Conservation (phyloP, 2,888 invertebrate species). For the Caenorhabditis parvicauda region DNA sequence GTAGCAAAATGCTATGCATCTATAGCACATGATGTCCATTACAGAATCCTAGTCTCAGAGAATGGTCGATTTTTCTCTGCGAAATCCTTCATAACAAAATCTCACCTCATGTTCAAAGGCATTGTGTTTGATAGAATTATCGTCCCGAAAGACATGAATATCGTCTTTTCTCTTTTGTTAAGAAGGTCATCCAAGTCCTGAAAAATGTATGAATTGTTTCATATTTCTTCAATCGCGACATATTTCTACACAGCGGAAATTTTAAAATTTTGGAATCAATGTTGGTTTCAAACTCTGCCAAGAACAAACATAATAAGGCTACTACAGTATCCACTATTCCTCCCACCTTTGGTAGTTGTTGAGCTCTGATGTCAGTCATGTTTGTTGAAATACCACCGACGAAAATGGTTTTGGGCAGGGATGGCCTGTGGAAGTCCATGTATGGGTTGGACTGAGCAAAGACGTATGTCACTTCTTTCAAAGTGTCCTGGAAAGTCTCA, state of each 20-base stretch:
- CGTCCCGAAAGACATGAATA: conserved; percentile 21
- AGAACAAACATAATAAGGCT: no score
- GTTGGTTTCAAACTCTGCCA: no score
- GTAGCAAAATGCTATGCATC: no score
- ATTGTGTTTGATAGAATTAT: conserved; percentile 12
- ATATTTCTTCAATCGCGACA: no score
- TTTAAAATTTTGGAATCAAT: no score
- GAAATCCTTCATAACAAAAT: not conserved
- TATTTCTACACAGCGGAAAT: no score
- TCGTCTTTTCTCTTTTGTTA: conserved; percentile 6
- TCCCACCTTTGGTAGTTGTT: conserved; percentile 8
- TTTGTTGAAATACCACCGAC: conserved; percentile 17
- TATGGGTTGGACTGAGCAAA: conserved; percentile 27
- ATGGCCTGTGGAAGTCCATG: conserved; percentile 29
- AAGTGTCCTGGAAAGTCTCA: no score
- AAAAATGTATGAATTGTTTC: no score
- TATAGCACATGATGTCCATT: no score
- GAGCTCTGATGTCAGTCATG: not conserved
- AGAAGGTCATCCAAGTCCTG: conserved; percentile 14
- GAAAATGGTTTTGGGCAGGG: conserved; percentile 15
- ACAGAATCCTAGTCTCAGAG: no score
- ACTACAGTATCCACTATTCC: no score
- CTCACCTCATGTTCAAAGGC: conserved; percentile 8
- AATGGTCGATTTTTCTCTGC: no score
- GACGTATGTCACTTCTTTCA: conserved; percentile 14